Evolutionary conservation across 2,113 vertebrate species (phyloP).

Genomic region (Genyomyrus donnyi): DNA sequence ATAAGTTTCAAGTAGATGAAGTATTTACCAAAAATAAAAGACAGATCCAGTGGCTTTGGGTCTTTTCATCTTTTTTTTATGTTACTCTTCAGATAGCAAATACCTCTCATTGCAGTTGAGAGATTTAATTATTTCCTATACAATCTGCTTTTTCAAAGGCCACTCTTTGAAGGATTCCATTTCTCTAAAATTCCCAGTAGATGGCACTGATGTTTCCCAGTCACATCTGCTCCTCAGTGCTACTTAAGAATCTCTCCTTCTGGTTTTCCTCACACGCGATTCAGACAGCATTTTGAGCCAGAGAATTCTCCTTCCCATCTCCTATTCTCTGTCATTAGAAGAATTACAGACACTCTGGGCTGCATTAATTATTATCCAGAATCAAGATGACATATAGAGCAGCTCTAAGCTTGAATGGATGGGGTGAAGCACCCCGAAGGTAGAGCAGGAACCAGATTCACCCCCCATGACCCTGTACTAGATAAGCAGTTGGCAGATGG

Average conservation of each 20-base stretch:
- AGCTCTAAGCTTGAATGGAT: not conserved
- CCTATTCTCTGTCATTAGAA: not conserved
- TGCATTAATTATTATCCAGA: not conserved
- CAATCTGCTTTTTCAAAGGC: not conserved
- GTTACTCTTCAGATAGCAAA: not conserved
- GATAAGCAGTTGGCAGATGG: not conserved
- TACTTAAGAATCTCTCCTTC: not conserved
- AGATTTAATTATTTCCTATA: not conserved
- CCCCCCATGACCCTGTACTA: not conserved
- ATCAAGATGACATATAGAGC: not conserved
- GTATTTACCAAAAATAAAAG: not conserved
- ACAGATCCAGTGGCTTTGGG: not conserved
- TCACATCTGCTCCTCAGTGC: not conserved
- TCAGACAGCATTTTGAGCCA: not conserved
- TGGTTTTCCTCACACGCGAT: not conserved
- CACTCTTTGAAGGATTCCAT: not conserved
- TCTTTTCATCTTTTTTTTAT: not conserved
- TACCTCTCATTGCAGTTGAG: not conserved
- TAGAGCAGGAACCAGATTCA: not conserved
- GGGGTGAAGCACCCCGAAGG: not conserved
- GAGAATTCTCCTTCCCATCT: not conserved
- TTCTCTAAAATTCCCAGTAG: not conserved
- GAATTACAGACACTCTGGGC: not conserved
- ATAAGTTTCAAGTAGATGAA: not conserved
- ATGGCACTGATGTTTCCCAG: slow-evolving; percentile 1